These are phyloP conservation scores for Berghia stephanieae DNA, from an alignment of 1,140 invertebrate genomes.

Conservation along the genomic window DNA sequence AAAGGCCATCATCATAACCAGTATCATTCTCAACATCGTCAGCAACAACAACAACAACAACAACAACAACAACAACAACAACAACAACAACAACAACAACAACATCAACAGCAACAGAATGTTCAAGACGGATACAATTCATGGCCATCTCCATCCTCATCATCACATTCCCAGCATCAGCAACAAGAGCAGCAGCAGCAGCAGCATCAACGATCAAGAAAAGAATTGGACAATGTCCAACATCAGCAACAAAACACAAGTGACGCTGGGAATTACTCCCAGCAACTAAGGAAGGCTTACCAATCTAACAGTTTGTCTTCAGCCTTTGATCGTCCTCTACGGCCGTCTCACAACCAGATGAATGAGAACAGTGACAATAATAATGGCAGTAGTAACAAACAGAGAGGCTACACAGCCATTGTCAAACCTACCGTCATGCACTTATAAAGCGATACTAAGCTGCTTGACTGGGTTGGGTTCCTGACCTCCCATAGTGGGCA, in stretches of 20 bases:
- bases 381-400: not conserved
- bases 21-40: not conserved
- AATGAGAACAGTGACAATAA: not conserved
- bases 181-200: not conserved
- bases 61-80: not conserved
- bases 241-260: too few species aligned
- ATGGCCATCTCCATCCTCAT: conserved; percentile 33
- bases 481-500: too few species aligned
- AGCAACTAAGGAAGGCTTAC: conserved; percentile 8
- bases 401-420: conserved; percentile 41
- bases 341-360: not conserved
- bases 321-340: conserved; percentile 14
- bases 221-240: conserved; percentile 11
- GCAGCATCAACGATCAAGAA: not conserved
- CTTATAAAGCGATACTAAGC: too few species aligned
- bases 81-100: not conserved
- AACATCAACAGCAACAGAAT: conserved; percentile 39
- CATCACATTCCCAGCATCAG: not conserved
- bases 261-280: too few species aligned
- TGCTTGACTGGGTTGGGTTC: too few species aligned
- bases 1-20: not conserved
- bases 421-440: conserved; percentile 47
- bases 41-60: conserved; percentile 18
- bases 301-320: conserved; percentile 24
- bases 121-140: conserved; percentile 31